These are phyloP conservation scores for Peromyscus polionotus DNA, from an alignment of 2,113 vertebrate species.

Conservation along the genomic window DNA sequence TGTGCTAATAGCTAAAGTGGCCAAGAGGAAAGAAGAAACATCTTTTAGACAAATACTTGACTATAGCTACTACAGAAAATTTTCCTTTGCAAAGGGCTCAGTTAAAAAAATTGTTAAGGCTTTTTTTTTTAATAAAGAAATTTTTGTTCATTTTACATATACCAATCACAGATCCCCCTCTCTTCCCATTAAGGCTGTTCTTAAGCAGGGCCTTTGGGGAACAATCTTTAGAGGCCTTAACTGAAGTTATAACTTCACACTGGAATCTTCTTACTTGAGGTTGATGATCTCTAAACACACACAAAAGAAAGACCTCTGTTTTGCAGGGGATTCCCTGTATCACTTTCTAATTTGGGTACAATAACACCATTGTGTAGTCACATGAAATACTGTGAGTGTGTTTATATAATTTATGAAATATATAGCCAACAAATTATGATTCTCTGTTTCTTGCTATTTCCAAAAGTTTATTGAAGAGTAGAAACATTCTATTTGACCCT, in stretches of 20 bases:
- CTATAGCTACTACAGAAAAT: constrained; percentile 42
- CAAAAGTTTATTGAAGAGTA: not conserved
- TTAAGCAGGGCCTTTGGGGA: not conserved
- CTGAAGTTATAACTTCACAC: constrained; percentile 50
- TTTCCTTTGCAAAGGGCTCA: not conserved
- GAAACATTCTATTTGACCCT: not conserved
- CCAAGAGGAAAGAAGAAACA: not conserved
- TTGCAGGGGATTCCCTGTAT: not conserved
- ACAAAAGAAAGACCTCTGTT: constrained; percentile 1
- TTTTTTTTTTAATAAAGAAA: not conserved
- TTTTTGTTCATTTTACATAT: too few species aligned
- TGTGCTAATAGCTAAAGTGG: not conserved
- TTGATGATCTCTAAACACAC: not conserved
- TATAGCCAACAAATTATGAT: not conserved
- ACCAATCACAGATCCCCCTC: too few species aligned
- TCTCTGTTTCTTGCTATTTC: not conserved
- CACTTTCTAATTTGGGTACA: constrained; percentile 22
- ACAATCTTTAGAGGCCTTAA: constrained; percentile 33
- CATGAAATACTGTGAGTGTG: not conserved
- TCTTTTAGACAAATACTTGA: constrained; percentile 26
- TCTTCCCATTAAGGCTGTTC: not conserved
- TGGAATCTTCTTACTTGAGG: not conserved
- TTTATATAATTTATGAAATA: constrained; percentile 34
- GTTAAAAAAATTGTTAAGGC: not conserved
- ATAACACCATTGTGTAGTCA: not conserved